Evolutionary conservation across 1,140 invertebrate species (phyloP).

Genomic region (Homarus americanus): DNA sequence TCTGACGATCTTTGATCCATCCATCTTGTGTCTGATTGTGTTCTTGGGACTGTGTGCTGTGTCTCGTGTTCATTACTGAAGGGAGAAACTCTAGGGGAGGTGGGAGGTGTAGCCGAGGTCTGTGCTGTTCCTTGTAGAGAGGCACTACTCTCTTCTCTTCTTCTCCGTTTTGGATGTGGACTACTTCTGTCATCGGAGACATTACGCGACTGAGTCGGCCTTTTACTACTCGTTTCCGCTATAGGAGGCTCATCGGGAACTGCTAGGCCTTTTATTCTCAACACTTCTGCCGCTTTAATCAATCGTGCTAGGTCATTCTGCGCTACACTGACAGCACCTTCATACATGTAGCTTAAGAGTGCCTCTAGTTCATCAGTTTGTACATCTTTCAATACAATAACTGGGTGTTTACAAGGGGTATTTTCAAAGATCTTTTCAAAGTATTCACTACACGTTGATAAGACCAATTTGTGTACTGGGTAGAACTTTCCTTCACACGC

Average conservation of each 20-base stretch:
- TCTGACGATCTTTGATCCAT: slow-evolving; percentile 25
- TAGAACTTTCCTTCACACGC: slow-evolving; percentile 81
- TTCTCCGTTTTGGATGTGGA: slow-evolving; percentile 49
- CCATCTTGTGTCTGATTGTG: slow-evolving; percentile 38
- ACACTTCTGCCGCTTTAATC: slow-evolving; percentile 88
- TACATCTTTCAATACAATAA: slow-evolving; percentile 93
- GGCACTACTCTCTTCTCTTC: slow-evolving; percentile 37
- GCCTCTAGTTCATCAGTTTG: slow-evolving; percentile 90
- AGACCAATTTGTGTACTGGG: slow-evolving; percentile 89
- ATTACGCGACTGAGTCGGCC: slow-evolving; percentile 1
- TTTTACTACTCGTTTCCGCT: slow-evolving; percentile 17
- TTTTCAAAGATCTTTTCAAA: slow-evolving; percentile 81
- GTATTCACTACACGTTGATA: slow-evolving; percentile 91
- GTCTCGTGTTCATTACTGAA: slow-evolving; percentile 11
- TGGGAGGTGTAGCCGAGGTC: slow-evolving; percentile 36
- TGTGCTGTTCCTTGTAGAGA: not conserved
- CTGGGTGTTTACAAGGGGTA: slow-evolving; percentile 89
- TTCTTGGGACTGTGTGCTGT: slow-evolving; percentile 21
- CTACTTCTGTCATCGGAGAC: slow-evolving; percentile 50
- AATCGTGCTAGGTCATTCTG: slow-evolving; percentile 89
- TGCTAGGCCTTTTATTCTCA: slow-evolving; percentile 86
- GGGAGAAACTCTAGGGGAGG: slow-evolving; percentile 39
- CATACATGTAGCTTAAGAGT: slow-evolving; percentile 94
- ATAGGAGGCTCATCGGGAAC: slow-evolving; percentile 75
- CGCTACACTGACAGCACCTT: slow-evolving; percentile 92